Conservation (phyloP, 2,113 vertebrate species). For the Silurus glanis region DNA sequence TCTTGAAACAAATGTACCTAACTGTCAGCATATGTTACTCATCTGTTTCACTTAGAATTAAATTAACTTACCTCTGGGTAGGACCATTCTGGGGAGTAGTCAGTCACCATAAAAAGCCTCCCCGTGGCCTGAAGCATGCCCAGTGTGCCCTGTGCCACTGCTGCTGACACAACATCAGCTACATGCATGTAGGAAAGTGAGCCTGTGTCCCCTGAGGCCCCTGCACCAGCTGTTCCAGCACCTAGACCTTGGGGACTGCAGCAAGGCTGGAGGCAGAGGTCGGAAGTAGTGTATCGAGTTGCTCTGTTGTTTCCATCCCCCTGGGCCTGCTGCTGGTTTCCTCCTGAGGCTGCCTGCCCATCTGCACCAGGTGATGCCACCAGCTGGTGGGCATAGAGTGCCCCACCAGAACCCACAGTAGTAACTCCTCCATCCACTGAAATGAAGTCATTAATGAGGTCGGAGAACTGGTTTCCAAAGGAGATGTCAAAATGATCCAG, state of each 20-base stretch:
- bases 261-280: conserved; percentile 92
- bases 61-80: conserved; percentile 90
- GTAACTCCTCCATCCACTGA: conserved; percentile 88
- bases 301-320: conserved; percentile 80
- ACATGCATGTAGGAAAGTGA: conserved; percentile 97
- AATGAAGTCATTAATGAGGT: conserved; percentile 99
- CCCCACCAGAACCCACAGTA: conserved; percentile 70
- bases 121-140: conserved; percentile 94
- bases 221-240: conserved; percentile 64
- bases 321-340: conserved; percentile 67
- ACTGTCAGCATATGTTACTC: not conserved
- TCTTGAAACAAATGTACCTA: not conserved
- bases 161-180: conserved; percentile 93
- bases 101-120: conserved; percentile 97
- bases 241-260: conserved; percentile 91
- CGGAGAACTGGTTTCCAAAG: conserved; percentile 98
- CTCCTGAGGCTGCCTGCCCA: conserved; percentile 72
- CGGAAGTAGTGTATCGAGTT: conserved; percentile 83
- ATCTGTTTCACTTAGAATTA: not conserved
- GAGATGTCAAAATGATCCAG: conserved; percentile 99
- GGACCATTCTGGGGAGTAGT: conserved; percentile 98
- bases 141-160: conserved; percentile 86
- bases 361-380: conserved; percentile 77
- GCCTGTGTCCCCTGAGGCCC: conserved; percentile 76
- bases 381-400: conserved; percentile 90